Conservation (phyloP, 2,113 vertebrate species). For the Stomatorhinus ivindoensis region DNA sequence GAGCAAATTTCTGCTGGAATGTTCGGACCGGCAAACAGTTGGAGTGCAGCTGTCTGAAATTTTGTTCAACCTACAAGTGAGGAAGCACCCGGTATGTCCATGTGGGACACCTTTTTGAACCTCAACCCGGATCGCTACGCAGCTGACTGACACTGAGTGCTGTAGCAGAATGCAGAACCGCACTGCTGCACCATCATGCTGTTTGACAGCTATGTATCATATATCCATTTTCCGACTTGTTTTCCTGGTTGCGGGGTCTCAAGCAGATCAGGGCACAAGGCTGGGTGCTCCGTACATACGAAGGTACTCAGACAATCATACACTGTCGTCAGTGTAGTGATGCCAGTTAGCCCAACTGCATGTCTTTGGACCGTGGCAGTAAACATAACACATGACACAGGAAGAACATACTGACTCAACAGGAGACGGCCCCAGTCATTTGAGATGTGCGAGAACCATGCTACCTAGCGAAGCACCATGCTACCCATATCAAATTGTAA, state of each 20-base stretch:
- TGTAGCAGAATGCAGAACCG: background rate
- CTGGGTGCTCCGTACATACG: background rate
- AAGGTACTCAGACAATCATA: background rate
- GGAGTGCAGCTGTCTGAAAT: conserved; percentile 45
- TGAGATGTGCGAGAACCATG: background rate
- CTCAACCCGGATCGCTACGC: conserved; percentile 36
- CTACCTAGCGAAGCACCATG: background rate
- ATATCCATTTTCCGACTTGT: background rate
- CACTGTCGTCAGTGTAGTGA: background rate
- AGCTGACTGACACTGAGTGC: conserved; percentile 1
- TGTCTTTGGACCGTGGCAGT: background rate
- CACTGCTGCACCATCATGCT: background rate
- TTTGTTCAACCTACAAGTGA: conserved; percentile 39
- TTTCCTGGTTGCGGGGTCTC: background rate
- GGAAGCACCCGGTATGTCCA: conserved; percentile 29
- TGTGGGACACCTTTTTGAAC: conserved; percentile 28
- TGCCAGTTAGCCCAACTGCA: background rate
- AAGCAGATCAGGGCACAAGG: background rate
- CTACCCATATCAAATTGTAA: background rate
- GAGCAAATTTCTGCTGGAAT: conserved; percentile 32
- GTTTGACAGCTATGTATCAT: background rate
- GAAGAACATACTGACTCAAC: background rate
- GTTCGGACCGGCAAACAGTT: conserved; percentile 35
- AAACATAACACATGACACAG: background rate
- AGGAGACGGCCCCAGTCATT: background rate